Evolutionary conservation across 2,888 invertebrate genomes (phyloP), one percentile per base, ranked within the genome.

Genomic region (Ceramica pisi): DNA sequence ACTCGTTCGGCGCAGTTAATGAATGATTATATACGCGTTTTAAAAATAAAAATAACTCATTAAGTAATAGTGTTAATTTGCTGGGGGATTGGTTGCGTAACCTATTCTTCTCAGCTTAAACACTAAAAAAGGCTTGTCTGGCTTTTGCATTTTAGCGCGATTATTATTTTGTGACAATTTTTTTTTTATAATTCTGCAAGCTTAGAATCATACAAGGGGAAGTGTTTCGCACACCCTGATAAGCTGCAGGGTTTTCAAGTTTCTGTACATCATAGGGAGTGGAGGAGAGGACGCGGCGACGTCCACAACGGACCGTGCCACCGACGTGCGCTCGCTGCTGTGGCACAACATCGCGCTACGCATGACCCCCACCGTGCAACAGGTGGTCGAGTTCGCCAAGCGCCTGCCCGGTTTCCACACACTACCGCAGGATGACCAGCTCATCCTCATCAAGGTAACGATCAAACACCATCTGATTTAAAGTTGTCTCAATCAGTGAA

Each of bases 301-400:
- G 65, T 91, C 92, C 1, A 90, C 91, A 8, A 91, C 91, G 0
- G 91, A 90, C 61, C 84, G 83, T 44, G 97, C 97, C 85, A 97
- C 97, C 63, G 98, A 98, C 83, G 97, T 98, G 89, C 97, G 98
- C 87, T 97, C 98, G 81, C 96, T 97, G 95, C 97, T 99, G 90
- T 99, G 99, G 98, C 98, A 98, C 91, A 97, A 98, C 88, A 97
- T 99, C 90, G 98, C 99, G 19, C 93, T 97, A 63, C 97, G 98
- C 78, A 97, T 99, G 90, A 98, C 99, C 16, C 99, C 99, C 9
- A 97, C 98, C 87, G 98, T 99, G 67, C 98, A 99, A 90, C 97
- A 98, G 92, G 98, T 99, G 84, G 99, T 99, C 44, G 99, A 99
- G 93, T 99, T 99, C 92, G 99, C 99, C 67, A 99, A 99, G 94